phyloP scores from a whole-genome alignment of 1,140 invertebrate genomes.

The Hestina assimilis region DNA sequence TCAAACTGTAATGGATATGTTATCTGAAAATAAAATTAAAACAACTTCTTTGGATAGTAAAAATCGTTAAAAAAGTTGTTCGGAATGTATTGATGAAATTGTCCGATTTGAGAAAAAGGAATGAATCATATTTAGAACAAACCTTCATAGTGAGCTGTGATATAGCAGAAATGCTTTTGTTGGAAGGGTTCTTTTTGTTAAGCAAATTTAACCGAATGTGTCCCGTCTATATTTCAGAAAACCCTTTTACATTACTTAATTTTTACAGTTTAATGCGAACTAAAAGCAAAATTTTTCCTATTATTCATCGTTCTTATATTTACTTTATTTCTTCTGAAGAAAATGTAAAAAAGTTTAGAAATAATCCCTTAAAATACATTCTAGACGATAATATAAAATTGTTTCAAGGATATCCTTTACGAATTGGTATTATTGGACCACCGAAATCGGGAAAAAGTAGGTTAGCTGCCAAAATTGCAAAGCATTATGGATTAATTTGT shows the following conservation, averaged over 20 bases:
- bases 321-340: conserved; percentile 78
- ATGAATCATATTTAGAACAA: conserved; percentile 77
- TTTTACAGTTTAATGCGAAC: conserved; percentile 70
- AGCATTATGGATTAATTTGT: conserved; percentile 72
- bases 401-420: conserved; percentile 79
- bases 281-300: conserved; percentile 68
- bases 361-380: conserved; percentile 78
- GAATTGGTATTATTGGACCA: conserved; percentile 89
- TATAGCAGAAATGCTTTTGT: conserved; percentile 76
- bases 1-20: conserved; percentile 51
- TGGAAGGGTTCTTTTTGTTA: conserved; percentile 78
- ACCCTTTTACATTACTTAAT: conserved; percentile 64
- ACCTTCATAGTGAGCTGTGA: conserved; percentile 74
- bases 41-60: conserved; percentile 61
- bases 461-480: conserved; percentile 77
- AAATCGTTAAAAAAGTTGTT: conserved; percentile 52
- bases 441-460: conserved; percentile 91
- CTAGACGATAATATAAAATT: conserved; percentile 43
- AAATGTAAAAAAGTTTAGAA: conserved; percentile 71
- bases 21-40: conserved; percentile 68
- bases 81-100: conserved; percentile 51
- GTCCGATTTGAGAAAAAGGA: conserved; percentile 60
- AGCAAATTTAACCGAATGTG: conserved; percentile 80
- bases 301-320: conserved; percentile 79
- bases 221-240: conserved; percentile 78